These are phyloP conservation scores for Meteorus sp. DNA, from an alignment of 1,140 invertebrate species.

Conservation along the genomic window DNA sequence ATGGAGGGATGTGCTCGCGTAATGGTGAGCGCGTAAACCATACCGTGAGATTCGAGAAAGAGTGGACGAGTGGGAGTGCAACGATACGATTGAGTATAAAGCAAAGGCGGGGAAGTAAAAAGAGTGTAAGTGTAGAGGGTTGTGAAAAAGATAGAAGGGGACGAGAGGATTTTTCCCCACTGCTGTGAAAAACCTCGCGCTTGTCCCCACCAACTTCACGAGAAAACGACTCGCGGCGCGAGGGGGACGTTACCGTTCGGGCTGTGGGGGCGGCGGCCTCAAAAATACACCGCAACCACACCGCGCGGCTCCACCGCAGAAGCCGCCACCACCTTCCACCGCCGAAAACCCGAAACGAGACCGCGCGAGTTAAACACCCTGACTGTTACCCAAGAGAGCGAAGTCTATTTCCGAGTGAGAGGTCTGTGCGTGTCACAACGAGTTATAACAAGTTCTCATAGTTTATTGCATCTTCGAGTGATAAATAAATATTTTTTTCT, in stretches of 20 bases:
- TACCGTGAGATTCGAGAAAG: no score
- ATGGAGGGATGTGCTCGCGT: no score
- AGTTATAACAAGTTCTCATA: no score
- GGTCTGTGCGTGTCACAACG: not conserved
- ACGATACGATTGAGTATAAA: not conserved
- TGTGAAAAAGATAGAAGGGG: not conserved
- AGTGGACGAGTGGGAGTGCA: slow-evolving; percentile 18
- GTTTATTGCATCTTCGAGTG: no score
- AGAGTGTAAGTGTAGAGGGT: slow-evolving; percentile 4
- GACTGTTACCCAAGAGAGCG: slow-evolving; percentile 36
- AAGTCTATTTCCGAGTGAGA: slow-evolving; percentile 4
- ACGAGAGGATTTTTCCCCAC: slow-evolving; percentile 44
- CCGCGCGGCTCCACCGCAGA: slow-evolving; percentile 60
- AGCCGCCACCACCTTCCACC: slow-evolving; percentile 58
- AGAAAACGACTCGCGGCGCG: slow-evolving; percentile 23
- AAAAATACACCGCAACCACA: slow-evolving; percentile 62
- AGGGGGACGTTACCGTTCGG: slow-evolving; percentile 37
- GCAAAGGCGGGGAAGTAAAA: not conserved
- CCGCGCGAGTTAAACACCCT: slow-evolving; percentile 56
- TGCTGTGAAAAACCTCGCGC: slow-evolving; percentile 40
- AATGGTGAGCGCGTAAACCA: no score
- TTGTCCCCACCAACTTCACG: slow-evolving; percentile 33
- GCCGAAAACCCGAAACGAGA: slow-evolving; percentile 56
- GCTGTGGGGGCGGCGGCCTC: slow-evolving; percentile 57
- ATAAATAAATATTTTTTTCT: no score